A percentile compares a stretch with the other conserved stretches of the same genome.
Evolutionary conservation across 2,113 vertebrate genomes (phyloP).

Genomic region (Percopsis transmontana): DNA sequence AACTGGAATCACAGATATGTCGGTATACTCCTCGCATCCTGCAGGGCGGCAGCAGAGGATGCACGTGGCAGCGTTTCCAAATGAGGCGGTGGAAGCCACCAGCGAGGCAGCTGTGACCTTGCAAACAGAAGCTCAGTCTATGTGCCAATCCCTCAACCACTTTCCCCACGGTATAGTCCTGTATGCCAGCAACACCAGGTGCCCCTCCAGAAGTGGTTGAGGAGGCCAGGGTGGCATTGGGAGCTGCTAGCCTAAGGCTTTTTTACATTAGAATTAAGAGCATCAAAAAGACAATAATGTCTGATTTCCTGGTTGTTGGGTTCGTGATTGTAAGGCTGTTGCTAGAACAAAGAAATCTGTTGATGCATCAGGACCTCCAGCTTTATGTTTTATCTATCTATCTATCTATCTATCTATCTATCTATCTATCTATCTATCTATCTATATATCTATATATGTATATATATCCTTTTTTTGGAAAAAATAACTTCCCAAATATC

Average conservation of each 20-base stretch:
- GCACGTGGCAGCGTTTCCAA: slow-evolving; percentile 56
- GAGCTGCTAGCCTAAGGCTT: slow-evolving; percentile 44
- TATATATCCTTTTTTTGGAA: too few relatives aligned
- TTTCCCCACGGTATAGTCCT: slow-evolving; percentile 53
- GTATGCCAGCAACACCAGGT: slow-evolving; percentile 73
- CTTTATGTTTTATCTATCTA: background rate
- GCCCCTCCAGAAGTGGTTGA: slow-evolving; percentile 70
- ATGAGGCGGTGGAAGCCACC: slow-evolving; percentile 64
- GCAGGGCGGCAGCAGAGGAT: slow-evolving; percentile 53
- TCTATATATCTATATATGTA: too few relatives aligned
- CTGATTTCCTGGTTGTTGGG: slow-evolving; percentile 42
- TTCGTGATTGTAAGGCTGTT: slow-evolving; percentile 40
- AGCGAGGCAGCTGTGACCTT: slow-evolving; percentile 77
- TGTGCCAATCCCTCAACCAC: slow-evolving; percentile 66
- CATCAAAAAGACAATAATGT: slow-evolving; percentile 50
- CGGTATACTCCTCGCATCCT: slow-evolving; percentile 48
- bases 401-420: too few relatives aligned
- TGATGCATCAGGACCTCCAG: slow-evolving; percentile 40
- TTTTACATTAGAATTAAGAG: slow-evolving; percentile 58
- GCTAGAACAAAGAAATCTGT: slow-evolving; percentile 24
- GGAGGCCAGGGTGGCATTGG: slow-evolving; percentile 38
- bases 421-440: too few relatives aligned
- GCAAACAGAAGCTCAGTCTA: slow-evolving; percentile 65
- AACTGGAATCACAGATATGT: slow-evolving; percentile 61
- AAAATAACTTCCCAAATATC: too few relatives aligned